phyloP scores from a whole-genome alignment of 1,140 invertebrate genomes.

The Plodia interpunctella region DNA sequence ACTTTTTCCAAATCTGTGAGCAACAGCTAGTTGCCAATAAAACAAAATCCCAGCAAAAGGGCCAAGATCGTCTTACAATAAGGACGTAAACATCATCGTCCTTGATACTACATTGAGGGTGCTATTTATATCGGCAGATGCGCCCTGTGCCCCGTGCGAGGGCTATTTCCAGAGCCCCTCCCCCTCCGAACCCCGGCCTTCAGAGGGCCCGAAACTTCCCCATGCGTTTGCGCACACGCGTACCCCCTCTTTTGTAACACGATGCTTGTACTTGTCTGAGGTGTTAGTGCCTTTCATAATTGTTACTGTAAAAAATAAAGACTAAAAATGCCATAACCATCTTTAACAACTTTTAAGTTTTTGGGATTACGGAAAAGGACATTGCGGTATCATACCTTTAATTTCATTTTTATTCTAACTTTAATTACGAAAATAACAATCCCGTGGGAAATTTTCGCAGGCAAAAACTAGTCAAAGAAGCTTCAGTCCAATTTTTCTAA shows the following conservation, averaged over 20 bases:
- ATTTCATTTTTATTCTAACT: too few species aligned
- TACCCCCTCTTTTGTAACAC: constrained; percentile 5
- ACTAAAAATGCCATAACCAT: too few species aligned
- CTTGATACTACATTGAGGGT: constrained; percentile 72
- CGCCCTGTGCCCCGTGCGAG: constrained; percentile 52
- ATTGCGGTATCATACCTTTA: too few species aligned
- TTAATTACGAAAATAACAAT: too few species aligned
- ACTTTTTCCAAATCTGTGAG: too few species aligned
- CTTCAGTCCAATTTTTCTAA: too few species aligned
- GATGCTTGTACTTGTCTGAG: not conserved
- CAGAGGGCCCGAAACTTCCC: not conserved
- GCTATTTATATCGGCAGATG: constrained; percentile 68
- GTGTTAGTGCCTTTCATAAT: not conserved
- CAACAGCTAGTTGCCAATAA: too few species aligned
- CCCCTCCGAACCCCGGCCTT: constrained; percentile 31
- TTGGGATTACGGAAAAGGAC: too few species aligned
- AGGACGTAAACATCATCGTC: constrained; percentile 53
- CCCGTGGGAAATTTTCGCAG: too few species aligned
- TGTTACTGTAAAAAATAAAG: not conserved
- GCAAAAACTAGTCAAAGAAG: too few species aligned
- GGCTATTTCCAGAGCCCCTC: constrained; percentile 49
- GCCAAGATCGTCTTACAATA: constrained; percentile 7
- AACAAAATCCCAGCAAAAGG: not conserved
- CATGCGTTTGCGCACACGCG: constrained; percentile 4
- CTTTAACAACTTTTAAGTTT: too few species aligned